These are phyloP conservation scores for Aphis gossypii DNA, from an alignment of 1,140 invertebrate species.

Conservation along the genomic window DNA sequence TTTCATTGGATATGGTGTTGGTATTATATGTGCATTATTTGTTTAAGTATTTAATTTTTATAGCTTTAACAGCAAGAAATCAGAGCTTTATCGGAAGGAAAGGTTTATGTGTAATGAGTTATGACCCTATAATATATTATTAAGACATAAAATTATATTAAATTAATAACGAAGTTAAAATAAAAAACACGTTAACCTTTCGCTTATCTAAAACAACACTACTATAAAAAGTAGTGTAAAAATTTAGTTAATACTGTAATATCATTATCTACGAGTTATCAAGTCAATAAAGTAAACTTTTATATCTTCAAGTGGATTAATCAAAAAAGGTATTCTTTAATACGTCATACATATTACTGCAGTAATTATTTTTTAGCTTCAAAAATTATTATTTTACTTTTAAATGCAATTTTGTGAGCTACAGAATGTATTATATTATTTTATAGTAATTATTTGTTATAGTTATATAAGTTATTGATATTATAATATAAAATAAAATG, in stretches of 20 bases:
- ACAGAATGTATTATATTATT: too few relatives aligned
- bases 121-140: not conserved
- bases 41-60: not conserved
- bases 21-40: not conserved
- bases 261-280: not conserved
- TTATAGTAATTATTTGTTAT: too few relatives aligned
- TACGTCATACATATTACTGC: not conserved
- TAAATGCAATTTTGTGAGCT: not conserved
- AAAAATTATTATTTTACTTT: not conserved
- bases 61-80: not conserved
- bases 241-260: not conserved
- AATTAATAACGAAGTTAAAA: constrained; percentile 19
- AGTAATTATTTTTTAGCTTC: not conserved
- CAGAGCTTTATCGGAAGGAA: not conserved
- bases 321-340: not conserved
- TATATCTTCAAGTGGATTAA: not conserved
- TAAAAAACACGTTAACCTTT: constrained; percentile 16
- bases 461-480: too few relatives aligned
- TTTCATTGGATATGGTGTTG: not conserved
- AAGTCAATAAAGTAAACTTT: not conserved
- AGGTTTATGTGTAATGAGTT: not conserved
- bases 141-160: not conserved
- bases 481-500: too few relatives aligned
- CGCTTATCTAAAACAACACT: not conserved
- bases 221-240: not conserved